These are phyloP conservation scores for Ciconia maguari DNA, from an alignment of 2,113 vertebrate species.

Conservation along the genomic window DNA sequence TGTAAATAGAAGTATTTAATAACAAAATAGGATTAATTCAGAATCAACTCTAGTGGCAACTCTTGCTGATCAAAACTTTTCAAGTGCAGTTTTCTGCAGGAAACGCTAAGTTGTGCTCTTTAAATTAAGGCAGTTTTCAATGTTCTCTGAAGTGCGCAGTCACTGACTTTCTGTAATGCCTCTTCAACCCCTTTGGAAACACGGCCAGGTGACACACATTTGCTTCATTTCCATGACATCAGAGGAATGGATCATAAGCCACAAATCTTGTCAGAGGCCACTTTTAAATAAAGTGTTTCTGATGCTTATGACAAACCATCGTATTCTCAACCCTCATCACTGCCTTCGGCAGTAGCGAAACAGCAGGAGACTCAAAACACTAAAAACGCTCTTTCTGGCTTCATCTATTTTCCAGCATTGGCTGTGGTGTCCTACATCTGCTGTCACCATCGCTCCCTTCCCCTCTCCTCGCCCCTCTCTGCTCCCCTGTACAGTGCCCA, in stretches of 20 bases:
- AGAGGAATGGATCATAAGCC: neutral
- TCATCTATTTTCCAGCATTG: neutral
- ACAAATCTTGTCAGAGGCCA: neutral
- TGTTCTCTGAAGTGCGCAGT: neutral
- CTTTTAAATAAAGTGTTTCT: neutral
- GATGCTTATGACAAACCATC: neutral
- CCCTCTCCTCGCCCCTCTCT: neutral
- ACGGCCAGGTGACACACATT: neutral
- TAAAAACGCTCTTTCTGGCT: neutral
- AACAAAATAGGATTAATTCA: neutral
- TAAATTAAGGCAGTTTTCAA: neutral
- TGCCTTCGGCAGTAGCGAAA: neutral
- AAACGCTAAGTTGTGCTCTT: neutral
- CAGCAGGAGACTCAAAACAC: neutral
- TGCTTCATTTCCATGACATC: neutral
- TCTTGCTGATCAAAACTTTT: neutral
- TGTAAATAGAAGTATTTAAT: neutral
- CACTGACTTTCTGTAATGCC: neutral
- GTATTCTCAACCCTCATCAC: neutral
- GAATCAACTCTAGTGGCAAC: neutral
- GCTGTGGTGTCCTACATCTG: rapidly evolving
- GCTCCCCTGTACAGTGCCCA: neutral
- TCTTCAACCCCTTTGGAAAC: neutral
- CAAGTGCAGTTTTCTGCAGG: neutral
- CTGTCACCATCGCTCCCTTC: neutral